Base-by-base conservation (phyloP, 2,888 invertebrate species). In the Terebella lapidaria region DNA sequence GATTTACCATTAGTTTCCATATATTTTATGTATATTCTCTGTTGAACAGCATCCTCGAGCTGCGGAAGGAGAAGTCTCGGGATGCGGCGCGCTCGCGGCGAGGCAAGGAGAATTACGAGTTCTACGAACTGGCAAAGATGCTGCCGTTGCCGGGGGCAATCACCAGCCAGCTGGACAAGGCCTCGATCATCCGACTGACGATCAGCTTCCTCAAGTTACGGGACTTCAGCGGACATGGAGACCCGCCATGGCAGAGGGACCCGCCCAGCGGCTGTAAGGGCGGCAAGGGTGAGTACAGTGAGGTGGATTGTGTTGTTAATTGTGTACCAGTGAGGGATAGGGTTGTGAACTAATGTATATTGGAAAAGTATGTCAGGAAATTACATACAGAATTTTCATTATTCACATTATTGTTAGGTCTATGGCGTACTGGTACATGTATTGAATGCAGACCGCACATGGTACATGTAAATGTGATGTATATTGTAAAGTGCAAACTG, bases 81-180 rank as follows among this genome's bases (percentile, higher is more conserved):
- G 95, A 95, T 83, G 95, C 96, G 52, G 96, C 96, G 57, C 86
- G 95, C 69, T 91, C 89, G 67, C 84, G 96, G 71, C 86, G 96
- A 70, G 94, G 95, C 83, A 96, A 92, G 81, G 96, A 97, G 84
- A 97, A 96, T 84, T 90, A 92, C 0, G 95, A 96, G 83, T 96
- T 95, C 82, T 84, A 91, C 67, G 95, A 95, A 83, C 85, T 97
- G 77, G 94, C 92, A 54, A 94, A 94, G 81, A 85, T 96, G 64
- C 84, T 97, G 68, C 96, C 96, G 0, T 85, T 97, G 56, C 96
- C 96, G 1, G 87, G 90, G 27, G 92, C 94, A 67, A 94, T 94
- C 75, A 96, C 96, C 10, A 89, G 90, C 63, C 96, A 96, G 83
- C 85, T 97, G 81, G 96, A 97, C 83, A 97, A 96, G 80, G 96